Conservation (phyloP, 2,113 vertebrate genomes). For the Zosterops hypoxanthus region DNA sequence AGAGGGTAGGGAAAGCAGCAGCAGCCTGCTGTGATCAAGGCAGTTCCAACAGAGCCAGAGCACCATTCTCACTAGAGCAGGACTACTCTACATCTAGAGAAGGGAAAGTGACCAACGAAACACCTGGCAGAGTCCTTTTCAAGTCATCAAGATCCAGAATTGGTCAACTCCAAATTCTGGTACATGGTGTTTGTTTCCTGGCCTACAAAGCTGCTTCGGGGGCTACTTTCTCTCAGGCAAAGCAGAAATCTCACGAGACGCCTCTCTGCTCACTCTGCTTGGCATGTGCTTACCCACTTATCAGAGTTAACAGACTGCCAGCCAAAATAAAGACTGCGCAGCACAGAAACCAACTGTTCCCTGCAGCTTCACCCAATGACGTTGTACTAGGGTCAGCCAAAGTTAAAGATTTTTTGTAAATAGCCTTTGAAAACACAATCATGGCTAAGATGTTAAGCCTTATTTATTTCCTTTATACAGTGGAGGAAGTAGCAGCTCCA, state of each 20-base stretch:
- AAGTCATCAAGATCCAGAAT: background rate
- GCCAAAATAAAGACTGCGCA: slow-evolving; percentile 44
- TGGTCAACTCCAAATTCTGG: background rate
- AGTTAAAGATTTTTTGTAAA: slow-evolving; percentile 51
- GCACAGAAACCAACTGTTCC: slow-evolving; percentile 57
- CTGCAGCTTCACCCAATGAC: slow-evolving; percentile 24
- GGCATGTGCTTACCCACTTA: background rate
- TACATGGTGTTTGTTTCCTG: background rate
- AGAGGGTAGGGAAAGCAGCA: background rate
- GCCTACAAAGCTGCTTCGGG: background rate
- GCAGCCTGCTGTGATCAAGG: background rate
- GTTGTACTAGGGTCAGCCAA: slow-evolving; percentile 37
- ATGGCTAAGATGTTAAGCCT: background rate
- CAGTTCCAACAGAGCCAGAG: background rate
- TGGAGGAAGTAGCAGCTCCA: background rate
- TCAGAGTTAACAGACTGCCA: slow-evolving; percentile 14
- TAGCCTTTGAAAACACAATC: slow-evolving; percentile 25
- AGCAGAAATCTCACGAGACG: background rate
- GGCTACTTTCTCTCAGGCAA: background rate
- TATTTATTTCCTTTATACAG: background rate
- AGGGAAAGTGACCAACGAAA: background rate
- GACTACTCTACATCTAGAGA: background rate
- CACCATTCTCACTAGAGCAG: background rate
- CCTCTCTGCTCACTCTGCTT: background rate
- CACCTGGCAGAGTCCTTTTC: background rate